Conservation (phyloP, 2,113 vertebrate species). For the Emydocephalus ijimae region DNA sequence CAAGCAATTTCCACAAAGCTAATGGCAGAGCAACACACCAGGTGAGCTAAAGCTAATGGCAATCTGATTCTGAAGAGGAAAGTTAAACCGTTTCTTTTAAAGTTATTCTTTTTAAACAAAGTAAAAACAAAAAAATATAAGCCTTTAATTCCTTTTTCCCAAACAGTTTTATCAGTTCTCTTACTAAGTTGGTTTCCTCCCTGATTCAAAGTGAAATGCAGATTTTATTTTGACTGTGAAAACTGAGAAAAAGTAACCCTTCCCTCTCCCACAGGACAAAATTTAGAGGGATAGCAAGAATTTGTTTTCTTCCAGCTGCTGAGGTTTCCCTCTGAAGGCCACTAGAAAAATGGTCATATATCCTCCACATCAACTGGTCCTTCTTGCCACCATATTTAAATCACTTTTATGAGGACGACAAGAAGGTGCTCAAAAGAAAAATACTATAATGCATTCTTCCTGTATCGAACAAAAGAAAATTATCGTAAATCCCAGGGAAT, state of each 20-base stretch:
- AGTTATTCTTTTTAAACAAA: background rate
- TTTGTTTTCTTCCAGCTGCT: background rate
- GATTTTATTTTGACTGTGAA: background rate
- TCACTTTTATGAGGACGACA: rapidly evolving
- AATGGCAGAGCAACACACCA: background rate
- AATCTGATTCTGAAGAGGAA: background rate
- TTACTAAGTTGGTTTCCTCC: background rate
- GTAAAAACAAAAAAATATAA: background rate
- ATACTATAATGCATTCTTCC: background rate
- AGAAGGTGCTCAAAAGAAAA: background rate
- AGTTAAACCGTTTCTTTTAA: background rate
- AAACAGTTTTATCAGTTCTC: background rate
- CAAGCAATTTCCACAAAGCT: background rate
- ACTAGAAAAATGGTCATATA: background rate
- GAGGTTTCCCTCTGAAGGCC: background rate
- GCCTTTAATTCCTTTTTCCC: background rate
- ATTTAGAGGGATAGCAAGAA: background rate
- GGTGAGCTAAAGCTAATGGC: background rate
- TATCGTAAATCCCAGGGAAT: background rate
- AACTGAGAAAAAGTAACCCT: background rate
- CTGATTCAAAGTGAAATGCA: background rate
- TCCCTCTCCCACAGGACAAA: conserved; percentile 9
- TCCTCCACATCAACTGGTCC: background rate
- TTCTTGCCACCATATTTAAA: background rate
- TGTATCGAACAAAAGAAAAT: background rate